Base-by-base conservation (phyloP, 2,797 vertebrate species). In the Cygnus olor region DNA sequence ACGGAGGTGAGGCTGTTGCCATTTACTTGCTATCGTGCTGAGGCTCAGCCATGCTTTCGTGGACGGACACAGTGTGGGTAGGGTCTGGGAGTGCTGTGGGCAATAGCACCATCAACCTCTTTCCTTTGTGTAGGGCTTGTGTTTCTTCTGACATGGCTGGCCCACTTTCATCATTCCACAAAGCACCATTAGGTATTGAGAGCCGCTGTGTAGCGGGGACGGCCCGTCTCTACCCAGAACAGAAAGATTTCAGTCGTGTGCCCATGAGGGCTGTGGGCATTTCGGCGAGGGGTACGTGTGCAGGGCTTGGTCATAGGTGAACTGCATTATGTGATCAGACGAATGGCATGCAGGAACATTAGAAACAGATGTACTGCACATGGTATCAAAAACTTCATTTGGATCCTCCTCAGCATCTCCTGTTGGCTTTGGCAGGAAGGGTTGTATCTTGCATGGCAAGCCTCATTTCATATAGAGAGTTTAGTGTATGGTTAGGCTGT, bases 381-480 rank as follows among this genome's bases (percentile, higher is more conserved):
- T 22, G 83, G 68, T 82, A 90, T 93, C 89, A 47, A 25, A 85
- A 68, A 58, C 81, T 73, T 80, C 72, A 14, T 87, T 91, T 76
- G 83, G 69, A 61, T 80, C 81, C 56, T 90, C 81, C 76, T 93
- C 77, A 2, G 8, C 69, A 42, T 88, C 94, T 90, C 96, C 95
- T 85, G 93, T 84, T 60, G 38, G 95, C 90, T 92, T 78, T 65
- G 95, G 88, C 87, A 57, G 56, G 15, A 42, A 63, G 77, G 51
- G 73, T 51, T 85, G 57, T 64, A 12, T 88, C 83, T 91, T 44
- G 73, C 92, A 93, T 92, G 94, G 80, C 78, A 64, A 66, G 60
- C 44, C 69, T 85, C 17, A 0, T 54, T 73, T 83, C 73, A 7
- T 64, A 56, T 19, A 87, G 71, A 76, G 83, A 45, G 51, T 3